These are phyloP conservation scores for Conus betulinus DNA, from an alignment of 1,140 invertebrate genomes.

Conservation along the genomic window DNA sequence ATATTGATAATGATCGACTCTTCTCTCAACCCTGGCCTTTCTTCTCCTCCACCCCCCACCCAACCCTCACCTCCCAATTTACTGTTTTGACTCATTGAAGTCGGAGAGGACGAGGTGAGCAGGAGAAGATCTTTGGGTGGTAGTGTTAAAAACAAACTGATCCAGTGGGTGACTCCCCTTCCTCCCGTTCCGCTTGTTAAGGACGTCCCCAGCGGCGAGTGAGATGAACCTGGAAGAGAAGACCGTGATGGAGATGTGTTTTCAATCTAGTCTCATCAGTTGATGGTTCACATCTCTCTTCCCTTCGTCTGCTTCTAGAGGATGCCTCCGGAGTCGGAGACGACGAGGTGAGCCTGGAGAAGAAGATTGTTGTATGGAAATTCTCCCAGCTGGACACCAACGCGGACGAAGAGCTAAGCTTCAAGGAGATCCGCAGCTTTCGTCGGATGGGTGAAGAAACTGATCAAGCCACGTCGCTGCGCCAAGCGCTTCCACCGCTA, in stretches of 20 bases:
- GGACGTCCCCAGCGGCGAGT: no score
- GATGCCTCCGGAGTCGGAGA: neutral
- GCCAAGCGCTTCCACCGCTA: constrained; percentile 90
- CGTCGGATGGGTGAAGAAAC: constrained; percentile 87
- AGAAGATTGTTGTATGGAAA: constrained; percentile 86
- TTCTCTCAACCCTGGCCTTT: no score
- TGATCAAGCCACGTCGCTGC: constrained; percentile 90
- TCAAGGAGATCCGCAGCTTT: constrained; percentile 87
- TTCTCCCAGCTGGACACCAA: constrained; percentile 88
- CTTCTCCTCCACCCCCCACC: no score
- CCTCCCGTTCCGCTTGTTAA: no score
- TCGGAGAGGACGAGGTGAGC: no score
- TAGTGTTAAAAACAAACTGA: no score
- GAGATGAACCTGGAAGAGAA: neutral
- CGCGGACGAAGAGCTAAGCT: constrained; percentile 84
- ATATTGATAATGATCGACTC: no score
- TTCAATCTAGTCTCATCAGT: neutral
- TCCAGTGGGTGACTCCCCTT: no score
- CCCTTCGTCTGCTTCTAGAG: neutral
- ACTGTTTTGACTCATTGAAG: no score
- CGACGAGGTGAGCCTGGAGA: constrained; percentile 48
- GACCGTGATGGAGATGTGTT: no score
- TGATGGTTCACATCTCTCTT: neutral
- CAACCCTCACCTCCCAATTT: no score
- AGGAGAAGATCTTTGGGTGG: no score